Evolutionary conservation across 2,888 invertebrate genomes (phyloP), one percentile per base, ranked within the genome.

Genomic region (Mesochorus sp.): DNA sequence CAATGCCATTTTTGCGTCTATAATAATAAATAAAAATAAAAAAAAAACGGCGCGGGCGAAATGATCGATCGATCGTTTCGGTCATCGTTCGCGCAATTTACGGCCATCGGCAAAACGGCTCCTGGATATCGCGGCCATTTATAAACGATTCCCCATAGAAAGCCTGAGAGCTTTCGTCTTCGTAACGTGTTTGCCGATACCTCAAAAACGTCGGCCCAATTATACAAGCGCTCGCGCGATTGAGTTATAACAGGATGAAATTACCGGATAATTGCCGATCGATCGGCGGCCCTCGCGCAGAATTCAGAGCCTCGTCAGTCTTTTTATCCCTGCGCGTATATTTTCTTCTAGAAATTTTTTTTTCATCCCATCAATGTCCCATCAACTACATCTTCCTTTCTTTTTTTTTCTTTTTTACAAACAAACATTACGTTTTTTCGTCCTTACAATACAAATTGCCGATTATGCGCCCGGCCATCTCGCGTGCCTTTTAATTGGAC

Each of bases 221-320:
- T 88, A 87, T n/a, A n/a, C n/a, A n/a, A n/a, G n/a, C n/a, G n/a
- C n/a, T n/a, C 88, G 81, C 84, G 81, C 84, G 88, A 88, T 88
- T 88, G 88, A 88, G 88, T 88, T 88, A 88, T 87, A 88, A 88
- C 87, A 86, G 85, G 85, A 86, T 87, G 84, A 85, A 87, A 88
- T 88, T 88, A 85, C 85, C 86, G n/a, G 86, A 88, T 88, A 88
- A 88, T 88, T 88, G 87, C 84, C 85, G 84, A 87, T 88, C 83
- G 85, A 88, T 88, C 85, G 83, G 80, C 84, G 68, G 51, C 62
- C 62, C 66, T 62, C 28, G 34, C 44, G 71, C 51, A 26, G 17
- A 21, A 3, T 14, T 17, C 55, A 42, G 70, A 53, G 8, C 21
- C 57, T 64, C 42, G 49, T 53, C 57, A 53, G 10, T 37, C 21